A percentile compares a stretch with the other conserved stretches of the same genome.
Evolutionary conservation across 2,797 vertebrate species (phyloP).

Genomic region (Crocidura indochinensis): DNA sequence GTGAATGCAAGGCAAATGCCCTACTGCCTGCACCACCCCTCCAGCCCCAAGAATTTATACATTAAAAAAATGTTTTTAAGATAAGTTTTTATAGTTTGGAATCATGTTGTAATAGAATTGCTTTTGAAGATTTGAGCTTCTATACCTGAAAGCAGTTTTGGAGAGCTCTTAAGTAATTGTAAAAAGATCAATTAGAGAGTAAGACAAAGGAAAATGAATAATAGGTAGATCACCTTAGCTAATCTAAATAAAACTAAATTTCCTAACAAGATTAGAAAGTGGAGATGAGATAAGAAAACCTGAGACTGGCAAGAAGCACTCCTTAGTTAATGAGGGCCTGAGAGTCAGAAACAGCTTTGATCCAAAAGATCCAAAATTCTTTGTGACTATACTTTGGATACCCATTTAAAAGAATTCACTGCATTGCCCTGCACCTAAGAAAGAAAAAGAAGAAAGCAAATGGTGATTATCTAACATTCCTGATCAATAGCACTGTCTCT

Average conservation of each 20-base stretch:
- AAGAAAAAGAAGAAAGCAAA: neutral
- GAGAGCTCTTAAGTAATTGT: neutral
- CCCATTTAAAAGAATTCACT: neutral
- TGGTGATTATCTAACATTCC: neutral
- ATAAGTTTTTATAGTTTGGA: neutral
- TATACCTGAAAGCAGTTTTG: neutral
- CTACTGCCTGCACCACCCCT: too few relatives aligned
- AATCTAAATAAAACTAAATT: neutral
- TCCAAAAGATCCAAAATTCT: neutral
- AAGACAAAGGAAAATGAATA: neutral
- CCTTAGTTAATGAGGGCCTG: neutral
- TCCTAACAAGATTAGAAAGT: neutral
- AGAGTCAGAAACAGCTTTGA: neutral
- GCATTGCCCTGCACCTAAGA: neutral
- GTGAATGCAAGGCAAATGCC: neutral
- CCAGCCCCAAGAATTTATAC: neutral
- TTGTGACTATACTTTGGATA: neutral
- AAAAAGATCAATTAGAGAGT: neutral
- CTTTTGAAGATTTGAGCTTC: neutral
- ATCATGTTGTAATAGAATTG: neutral
- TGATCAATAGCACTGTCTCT: too few relatives aligned
- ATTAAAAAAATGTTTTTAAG: too few relatives aligned
- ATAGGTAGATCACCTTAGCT: neutral
- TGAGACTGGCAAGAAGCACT: neutral
- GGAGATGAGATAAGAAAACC: neutral